Percentiles rank a stretch among this genome's conserved stretches.
These are phyloP conservation scores for Clinocottus analis DNA, from an alignment of 2,113 vertebrate genomes.

Conservation along the genomic window DNA sequence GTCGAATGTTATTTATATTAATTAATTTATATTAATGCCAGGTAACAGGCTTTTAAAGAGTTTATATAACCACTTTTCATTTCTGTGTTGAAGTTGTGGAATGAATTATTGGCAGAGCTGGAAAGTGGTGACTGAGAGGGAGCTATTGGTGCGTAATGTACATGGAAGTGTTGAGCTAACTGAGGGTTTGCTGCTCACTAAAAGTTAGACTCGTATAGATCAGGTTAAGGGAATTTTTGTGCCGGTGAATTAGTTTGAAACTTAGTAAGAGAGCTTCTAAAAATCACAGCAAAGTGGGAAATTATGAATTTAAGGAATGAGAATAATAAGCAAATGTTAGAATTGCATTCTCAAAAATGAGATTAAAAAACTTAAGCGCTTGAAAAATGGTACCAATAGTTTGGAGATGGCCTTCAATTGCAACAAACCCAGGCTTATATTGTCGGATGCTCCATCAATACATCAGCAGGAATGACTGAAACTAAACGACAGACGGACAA, in stretches of 20 bases:
- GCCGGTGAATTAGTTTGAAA: not conserved
- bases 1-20: not conserved
- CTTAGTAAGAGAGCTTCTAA: not conserved
- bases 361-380: not conserved
- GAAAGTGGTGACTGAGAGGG: constrained; percentile 11
- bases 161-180: not conserved
- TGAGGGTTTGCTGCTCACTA: not conserved
- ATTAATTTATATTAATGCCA: not conserved
- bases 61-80: not conserved
- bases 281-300: not conserved
- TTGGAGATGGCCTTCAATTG: not conserved
- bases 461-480: not conserved
- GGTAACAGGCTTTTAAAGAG: not conserved
- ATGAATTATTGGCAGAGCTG: not conserved
- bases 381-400: not conserved
- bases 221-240: not conserved
- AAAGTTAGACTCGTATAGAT: not conserved
- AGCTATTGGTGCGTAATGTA: not conserved
- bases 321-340: not conserved
- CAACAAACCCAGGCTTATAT: not conserved
- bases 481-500: not conserved
- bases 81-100: not conserved
- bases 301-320: not conserved
- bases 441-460: not conserved
- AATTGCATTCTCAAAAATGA: not conserved